Evolutionary conservation across 2,113 vertebrate genomes (phyloP).

Genomic region (Elephantulus edwardii): DNA sequence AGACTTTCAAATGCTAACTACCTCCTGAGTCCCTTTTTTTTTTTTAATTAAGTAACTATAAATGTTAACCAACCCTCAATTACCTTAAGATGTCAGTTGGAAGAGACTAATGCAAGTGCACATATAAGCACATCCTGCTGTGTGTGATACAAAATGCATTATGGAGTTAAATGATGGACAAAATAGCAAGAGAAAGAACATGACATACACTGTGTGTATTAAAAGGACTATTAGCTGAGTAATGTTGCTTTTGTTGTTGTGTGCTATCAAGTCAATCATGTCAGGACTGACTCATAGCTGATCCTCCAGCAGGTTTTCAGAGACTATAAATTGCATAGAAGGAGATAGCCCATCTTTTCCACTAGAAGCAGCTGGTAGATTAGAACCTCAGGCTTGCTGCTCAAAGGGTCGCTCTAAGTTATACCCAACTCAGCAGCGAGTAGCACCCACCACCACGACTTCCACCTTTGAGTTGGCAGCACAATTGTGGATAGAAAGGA

Average conservation of each 20-base stretch:
- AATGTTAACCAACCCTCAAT: conserved; percentile 21
- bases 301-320: too few species aligned
- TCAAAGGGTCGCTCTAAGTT: too few species aligned
- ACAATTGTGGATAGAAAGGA: not conserved
- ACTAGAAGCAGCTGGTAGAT: too few species aligned
- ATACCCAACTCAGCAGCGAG: too few species aligned
- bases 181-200: not conserved
- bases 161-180: conserved; percentile 33
- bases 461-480: too few species aligned
- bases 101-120: not conserved
- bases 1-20: conserved; percentile 17
- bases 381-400: too few species aligned
- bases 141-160: conserved; percentile 9
- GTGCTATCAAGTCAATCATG: too few species aligned
- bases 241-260: too few species aligned
- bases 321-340: too few species aligned
- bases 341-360: too few species aligned
- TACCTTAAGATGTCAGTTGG: not conserved
- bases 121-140: not conserved
- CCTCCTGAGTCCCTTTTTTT: not conserved
- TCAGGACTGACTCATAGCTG: too few species aligned
- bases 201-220: not conserved
- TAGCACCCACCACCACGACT: too few species aligned
- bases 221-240: not conserved
- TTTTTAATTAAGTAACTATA: conserved; percentile 37